phyloP scores from a whole-genome alignment of 2,113 vertebrate species.

The Chaetura pelagica region DNA sequence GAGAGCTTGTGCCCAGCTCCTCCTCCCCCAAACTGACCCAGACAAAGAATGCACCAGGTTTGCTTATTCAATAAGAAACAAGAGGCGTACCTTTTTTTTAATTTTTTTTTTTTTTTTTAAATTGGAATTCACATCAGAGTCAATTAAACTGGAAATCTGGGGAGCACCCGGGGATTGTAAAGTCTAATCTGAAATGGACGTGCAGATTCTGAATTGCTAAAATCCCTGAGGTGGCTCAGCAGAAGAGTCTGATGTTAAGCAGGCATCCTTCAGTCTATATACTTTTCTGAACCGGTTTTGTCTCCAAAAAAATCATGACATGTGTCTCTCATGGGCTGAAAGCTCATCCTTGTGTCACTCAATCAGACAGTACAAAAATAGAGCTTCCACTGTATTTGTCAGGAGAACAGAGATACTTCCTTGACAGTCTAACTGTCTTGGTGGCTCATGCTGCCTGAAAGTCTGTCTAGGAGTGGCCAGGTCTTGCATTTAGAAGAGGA shows the following conservation, averaged over 20 bases:
- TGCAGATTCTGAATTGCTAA: neutral
- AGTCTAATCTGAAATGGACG: neutral
- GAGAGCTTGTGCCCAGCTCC: neutral
- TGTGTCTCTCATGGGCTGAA: slow-evolving; percentile 5
- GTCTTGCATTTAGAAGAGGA: neutral
- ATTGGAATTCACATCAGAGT: neutral
- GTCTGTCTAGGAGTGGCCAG: neutral
- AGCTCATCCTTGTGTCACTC: neutral
- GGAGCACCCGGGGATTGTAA: neutral
- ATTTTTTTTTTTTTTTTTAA: neutral
- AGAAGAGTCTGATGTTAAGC: slow-evolving; percentile 24
- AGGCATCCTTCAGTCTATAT: slow-evolving; percentile 6
- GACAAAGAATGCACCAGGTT: neutral
- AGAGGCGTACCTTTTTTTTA: neutral
- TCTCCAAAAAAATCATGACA: slow-evolving; percentile 14
- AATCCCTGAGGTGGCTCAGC: neutral
- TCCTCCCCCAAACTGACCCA: neutral
- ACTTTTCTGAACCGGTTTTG: slow-evolving; percentile 2
- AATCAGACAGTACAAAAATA: slow-evolving; percentile 19
- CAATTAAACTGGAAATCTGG: neutral
- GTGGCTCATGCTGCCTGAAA: neutral
- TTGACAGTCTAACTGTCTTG: neutral
- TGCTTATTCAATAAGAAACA: neutral
- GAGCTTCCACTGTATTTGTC: neutral
- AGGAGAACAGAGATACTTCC: neutral